These are phyloP conservation scores for Sitta europaea DNA, from an alignment of 2,113 vertebrate species.

Conservation along the genomic window DNA sequence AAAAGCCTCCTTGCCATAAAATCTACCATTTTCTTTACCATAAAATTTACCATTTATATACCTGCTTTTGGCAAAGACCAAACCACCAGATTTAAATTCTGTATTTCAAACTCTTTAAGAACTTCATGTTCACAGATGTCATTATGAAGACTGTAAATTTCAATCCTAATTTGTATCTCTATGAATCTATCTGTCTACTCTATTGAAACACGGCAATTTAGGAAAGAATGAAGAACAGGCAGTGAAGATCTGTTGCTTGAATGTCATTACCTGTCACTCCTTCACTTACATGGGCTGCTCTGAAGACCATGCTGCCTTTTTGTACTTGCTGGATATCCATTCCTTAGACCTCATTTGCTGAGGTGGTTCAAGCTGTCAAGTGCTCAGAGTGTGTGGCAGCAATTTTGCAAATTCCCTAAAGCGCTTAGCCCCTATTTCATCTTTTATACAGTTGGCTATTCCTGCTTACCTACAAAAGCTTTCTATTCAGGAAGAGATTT, in stretches of 20 bases:
- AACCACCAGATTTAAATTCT: neutral
- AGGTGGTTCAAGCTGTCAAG: neutral
- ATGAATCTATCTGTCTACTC: neutral
- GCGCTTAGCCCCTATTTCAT: neutral
- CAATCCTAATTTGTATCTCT: neutral
- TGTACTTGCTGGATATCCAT: neutral
- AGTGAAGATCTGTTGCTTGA: neutral
- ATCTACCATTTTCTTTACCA: neutral
- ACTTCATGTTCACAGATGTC: neutral
- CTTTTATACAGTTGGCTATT: neutral
- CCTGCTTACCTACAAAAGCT: neutral
- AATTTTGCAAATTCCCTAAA: neutral
- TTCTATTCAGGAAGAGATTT: neutral
- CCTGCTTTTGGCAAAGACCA: neutral
- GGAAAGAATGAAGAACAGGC: neutral
- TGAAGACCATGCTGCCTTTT: neutral
- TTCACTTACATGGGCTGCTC: neutral
- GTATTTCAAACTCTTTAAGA: neutral
- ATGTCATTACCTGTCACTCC: neutral
- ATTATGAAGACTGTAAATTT: neutral
- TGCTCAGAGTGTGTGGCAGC: neutral
- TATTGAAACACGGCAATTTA: neutral
- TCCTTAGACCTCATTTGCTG: neutral
- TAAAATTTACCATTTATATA: neutral
- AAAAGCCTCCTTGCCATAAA: neutral